Base-by-base conservation (phyloP, 2,888 invertebrate species). In the Lissonota sp. region DNA sequence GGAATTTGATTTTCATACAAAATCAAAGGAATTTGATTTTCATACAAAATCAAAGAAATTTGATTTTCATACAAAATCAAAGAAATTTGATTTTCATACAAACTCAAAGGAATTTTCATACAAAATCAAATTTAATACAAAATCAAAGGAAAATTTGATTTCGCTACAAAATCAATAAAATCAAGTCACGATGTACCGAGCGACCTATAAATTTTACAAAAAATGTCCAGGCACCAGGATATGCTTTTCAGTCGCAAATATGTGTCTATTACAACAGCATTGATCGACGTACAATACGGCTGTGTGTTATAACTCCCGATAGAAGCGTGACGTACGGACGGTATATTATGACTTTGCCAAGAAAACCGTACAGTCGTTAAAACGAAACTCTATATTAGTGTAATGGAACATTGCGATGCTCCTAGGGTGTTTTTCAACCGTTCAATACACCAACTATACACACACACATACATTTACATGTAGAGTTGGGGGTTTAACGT, bases 391-490 rank as follows among this genome's bases (percentile, higher is more conserved):
- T 67, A 75, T 75, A 75, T 75, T 75, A 67, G 66, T 74, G 53
- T 74, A 75, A 75, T 75, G 74, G 60, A 75, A 75, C 66, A 75
- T 75, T 60, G 66, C 67, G 74, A 75, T 75, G 74, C 53, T 53
- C 53, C 40, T 60, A 12, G 66, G 12, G 64, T 39, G 51, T 49
- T 46, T 49, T 74, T 67, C 66, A 14, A 51, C 7, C 67, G 16
- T 49, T 74, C 37, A 58, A 67, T 66, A 58, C 58, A 16, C 6
- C 46, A 5, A 26, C 10, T 14, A 39, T 10, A 58, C 4, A 40
- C 8, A 42, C 5, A 44, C 14, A 62, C 10, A 62, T 10, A 7
- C 10, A 37, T 37, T n/a, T 51, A 66, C 40, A 53, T 51, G 16
- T 2, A 4, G 26, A 46, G 37, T 46, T 16, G 66, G 7, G 46